Conservation (phyloP, 2,888 invertebrate species). For the Euzophera pinguis region DNA sequence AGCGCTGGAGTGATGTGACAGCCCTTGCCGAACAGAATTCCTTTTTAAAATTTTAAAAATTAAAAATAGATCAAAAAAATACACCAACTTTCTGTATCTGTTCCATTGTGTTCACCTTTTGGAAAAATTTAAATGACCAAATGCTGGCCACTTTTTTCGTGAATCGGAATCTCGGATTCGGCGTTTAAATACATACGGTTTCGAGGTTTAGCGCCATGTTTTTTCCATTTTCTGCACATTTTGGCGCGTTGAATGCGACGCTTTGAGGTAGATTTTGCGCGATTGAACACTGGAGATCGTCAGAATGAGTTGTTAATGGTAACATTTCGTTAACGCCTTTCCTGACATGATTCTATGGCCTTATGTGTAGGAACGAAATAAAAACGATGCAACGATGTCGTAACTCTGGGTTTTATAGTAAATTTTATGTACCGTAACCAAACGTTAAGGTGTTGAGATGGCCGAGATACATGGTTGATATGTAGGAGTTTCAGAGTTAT, state of each 20-base stretch:
- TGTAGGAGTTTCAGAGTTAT: background rate
- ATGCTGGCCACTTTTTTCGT: slow-evolving; percentile 66
- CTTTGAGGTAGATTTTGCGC: slow-evolving; percentile 68
- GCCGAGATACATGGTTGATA: background rate
- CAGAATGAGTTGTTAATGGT: slow-evolving; percentile 75
- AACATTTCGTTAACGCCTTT: slow-evolving; percentile 53
- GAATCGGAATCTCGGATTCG: slow-evolving; percentile 67
- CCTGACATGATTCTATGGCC: slow-evolving; percentile 32
- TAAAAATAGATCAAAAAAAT: slow-evolving; percentile 65
- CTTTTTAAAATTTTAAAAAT: slow-evolving; percentile 69
- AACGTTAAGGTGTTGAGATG: slow-evolving; percentile 5
- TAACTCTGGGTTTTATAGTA: background rate
- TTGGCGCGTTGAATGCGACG: slow-evolving; percentile 61
- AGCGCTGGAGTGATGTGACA: slow-evolving; percentile 79
- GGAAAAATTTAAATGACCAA: slow-evolving; percentile 76
- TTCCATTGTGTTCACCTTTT: slow-evolving; percentile 78
- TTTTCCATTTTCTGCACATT: slow-evolving; percentile 78
- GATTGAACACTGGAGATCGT: slow-evolving; percentile 69
- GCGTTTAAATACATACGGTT: slow-evolving; percentile 78
- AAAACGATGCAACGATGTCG: background rate
- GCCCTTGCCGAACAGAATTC: slow-evolving; percentile 75
- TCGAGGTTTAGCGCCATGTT: slow-evolving; percentile 80
- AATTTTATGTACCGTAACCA: slow-evolving; percentile 9
- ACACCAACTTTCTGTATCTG: slow-evolving; percentile 62
- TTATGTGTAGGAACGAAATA: background rate